Percentiles rank a stretch among this genome's conserved stretches.
Conservation (phyloP, 2,797 vertebrate genomes). For the Sebastes itinus region DNA sequence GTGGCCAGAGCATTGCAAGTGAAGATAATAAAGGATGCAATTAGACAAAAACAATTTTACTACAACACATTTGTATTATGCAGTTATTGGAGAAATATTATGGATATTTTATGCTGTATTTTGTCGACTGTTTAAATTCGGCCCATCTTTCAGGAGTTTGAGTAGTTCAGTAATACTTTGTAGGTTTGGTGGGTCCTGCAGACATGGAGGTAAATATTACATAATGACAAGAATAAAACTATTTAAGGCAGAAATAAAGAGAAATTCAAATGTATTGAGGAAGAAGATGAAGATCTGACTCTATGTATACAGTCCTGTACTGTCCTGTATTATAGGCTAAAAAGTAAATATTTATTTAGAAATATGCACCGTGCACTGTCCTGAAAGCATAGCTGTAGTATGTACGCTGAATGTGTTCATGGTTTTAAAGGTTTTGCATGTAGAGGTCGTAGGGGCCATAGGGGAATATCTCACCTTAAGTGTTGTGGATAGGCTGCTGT, state of each 20-base stretch:
- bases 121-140: not conserved
- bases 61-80: not conserved
- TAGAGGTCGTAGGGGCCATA: not conserved
- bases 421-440: not conserved
- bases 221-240: not conserved
- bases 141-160: not conserved
- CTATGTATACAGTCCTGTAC: no score
- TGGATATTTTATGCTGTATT: not conserved
- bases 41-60: not conserved
- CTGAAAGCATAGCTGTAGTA: not conserved
- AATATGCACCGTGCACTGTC: constrained; percentile 2
- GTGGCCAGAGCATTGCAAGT: not conserved
- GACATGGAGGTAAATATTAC: not conserved
- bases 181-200: not conserved
- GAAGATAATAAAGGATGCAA: not conserved
- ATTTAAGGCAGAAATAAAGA: not conserved
- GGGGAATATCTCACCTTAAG: not conserved
- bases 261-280: not conserved
- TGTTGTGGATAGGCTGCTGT: not conserved
- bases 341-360: not conserved
- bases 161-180: not conserved
- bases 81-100: not conserved
- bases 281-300: not conserved
- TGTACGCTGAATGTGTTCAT: not conserved
- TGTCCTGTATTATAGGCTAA: not conserved